Evolutionary conservation across 1,140 invertebrate species (phyloP), one percentile per base, ranked within the genome.

Genomic region (Brachionus plicatilis): DNA sequence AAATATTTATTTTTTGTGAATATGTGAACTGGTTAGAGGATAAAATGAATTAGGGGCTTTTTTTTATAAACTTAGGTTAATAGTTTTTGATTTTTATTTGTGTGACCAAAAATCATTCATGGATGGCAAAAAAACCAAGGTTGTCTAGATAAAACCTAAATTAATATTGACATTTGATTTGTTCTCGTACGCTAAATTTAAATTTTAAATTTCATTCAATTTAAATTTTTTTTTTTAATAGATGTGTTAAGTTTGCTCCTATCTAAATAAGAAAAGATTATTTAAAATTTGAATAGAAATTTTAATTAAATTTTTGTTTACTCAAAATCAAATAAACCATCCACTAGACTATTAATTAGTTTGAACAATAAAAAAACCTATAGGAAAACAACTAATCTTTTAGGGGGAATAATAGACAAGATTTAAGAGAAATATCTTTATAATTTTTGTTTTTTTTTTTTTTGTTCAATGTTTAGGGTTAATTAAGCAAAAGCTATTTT

Each of bases 251-350:
- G 27, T 9, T 60, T 14, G 11, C 0, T 47, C 45, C 5, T 20
- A 60, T 20, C 53, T 8, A 60, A 60, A 60, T 20, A 60, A 60
- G 2, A 60, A 20, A 60, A 60, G 53, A 60, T 60, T 60, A 20
- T 60, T 60, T 60, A 9, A 60, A 60, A 60, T 60, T 60, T 60
- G 12, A 41, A 72, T 41, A 24, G 9, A 72, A 72, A 68, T 33
- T 68, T 68, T 41, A 68, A 68, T 68, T 72, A 41, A 72, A 72
- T 72, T 72, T 72, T 72, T 72, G 33, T 72, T 72, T 72, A 72
- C 33, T 45, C 8, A 72, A 72, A 72, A 20, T 72, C 41, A 9
- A 60, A 60, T 60, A 60, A 17, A 60, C 53, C 8, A 60, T 60
- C 53, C 20, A 60, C 53, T 60, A 60, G 53, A 60, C 53, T 60